Base-by-base conservation (phyloP, 2,797 vertebrate genomes). In the Alca torda region DNA sequence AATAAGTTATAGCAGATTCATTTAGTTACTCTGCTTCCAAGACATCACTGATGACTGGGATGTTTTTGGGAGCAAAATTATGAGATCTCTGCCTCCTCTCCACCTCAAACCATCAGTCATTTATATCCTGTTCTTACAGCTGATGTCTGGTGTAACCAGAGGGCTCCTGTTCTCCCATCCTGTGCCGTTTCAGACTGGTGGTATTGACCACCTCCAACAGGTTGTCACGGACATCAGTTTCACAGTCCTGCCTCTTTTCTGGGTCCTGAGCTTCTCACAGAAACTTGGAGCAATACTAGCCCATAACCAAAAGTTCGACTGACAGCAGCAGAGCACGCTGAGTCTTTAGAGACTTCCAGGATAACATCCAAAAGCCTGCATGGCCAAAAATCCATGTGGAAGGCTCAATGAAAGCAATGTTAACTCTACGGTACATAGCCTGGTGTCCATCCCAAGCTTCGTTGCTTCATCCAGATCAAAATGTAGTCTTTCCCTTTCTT, bases 111-210 rank as follows among this genome's bases (percentile, higher is more conserved):
- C 35, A 26, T 39, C 65, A 23, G 53, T 41, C 33, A 15, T 43
- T 50, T 50, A 18, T 28, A 50, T 25, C 61, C 35, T 30, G 31
- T 31, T 74, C 72, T 64, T 45, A 30, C 37, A 56, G 53, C 53
- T 2, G 1, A 10, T 15, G 17, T 16, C 31, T 72, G 78, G n/a
- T 26, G 13, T 30, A 45, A 33, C 13, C 16, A 3, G 33, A 68
- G n/a, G 39, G 53, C 53, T 83, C 50, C 39, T 13, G n/a, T 37
- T 26, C 56, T 61, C 59, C 74, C 1, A 1, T 23, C 50, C 35
- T 4, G 0, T 25, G 11, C n/a, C 2, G 1, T 35, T 63, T 68
- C 61, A 60, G 50, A 25, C 11, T 1, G 1, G 30, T n/a, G n/a
- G n/a, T 17, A 13, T 37, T 0, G 1, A 23, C n/a, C 59, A 24